Base-by-base conservation (phyloP, 2,888 invertebrate genomes). In the Erebia aethiops region DNA sequence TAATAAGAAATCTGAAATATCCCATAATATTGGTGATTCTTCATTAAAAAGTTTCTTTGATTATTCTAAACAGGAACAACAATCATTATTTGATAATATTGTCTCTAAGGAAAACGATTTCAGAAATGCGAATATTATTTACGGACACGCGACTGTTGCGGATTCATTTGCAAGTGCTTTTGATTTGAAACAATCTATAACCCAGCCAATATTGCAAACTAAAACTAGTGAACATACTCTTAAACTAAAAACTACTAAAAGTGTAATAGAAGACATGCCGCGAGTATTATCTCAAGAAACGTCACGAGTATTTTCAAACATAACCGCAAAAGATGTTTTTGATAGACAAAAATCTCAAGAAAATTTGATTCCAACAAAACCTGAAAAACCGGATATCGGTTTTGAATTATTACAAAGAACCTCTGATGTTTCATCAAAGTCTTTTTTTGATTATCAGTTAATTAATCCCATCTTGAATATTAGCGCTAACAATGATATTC, bases 21-120 rank as follows among this genome's bases (percentile, higher is more conserved):
- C 70, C 3, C 64, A 65, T 61, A 70, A n/a, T 4, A 43, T 56
- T 46, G 49, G 61, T n/a, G 71, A 71, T 16, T 57, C 71, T 14
- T 54, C 69, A 10, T 66, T 65, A n/a, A 73, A 73, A 58, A 69
- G 63, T 41, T 71, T 73, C 46, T 71, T 73, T 58, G 66, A 69
- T 67, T 62, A 69, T 35, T 26, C 58, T n/a, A 49, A 49, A 13
- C 46, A 49, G 7, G 35, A 16, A 21, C 18, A 43, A 43, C 52
- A 64, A 18, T 26, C 16, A 41, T 8, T 16, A 26, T 64, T 54
- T 26, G 41, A 54, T 7, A 52, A 14, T 5, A 64, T 49, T 14
- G 8, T 21, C 18, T 49, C 21, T 51, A 51, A 35, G 10, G 35
- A 16, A 13, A 46, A 60, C 10, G 60, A 60, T 41, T n/a, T 35